Evolutionary conservation across 2,797 vertebrate genomes (phyloP).

Genomic region (Neomorphus geoffroyi): DNA sequence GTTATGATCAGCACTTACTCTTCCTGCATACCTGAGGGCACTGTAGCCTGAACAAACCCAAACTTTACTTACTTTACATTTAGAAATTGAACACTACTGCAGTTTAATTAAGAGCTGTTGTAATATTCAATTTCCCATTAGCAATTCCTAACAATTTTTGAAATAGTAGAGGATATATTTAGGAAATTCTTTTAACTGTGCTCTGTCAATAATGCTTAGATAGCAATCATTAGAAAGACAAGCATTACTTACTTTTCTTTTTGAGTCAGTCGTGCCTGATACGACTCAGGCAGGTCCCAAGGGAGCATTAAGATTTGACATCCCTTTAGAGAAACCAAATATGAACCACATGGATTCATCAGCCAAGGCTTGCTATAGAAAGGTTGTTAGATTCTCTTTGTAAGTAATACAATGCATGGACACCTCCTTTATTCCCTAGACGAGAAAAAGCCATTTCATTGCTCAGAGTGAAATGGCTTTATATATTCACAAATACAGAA

Average conservation of each 20-base stretch:
- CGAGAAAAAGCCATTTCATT: constrained; percentile 14
- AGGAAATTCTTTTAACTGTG: constrained; percentile 69
- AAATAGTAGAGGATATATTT: constrained; percentile 45
- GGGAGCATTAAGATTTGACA: constrained; percentile 43
- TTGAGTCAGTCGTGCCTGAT: constrained; percentile 20
- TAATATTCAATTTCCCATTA: constrained; percentile 18
- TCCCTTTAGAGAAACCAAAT: constrained; percentile 15
- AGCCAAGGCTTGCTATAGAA: background rate
- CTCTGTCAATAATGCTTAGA: constrained; percentile 45
- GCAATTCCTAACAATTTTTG: constrained; percentile 28
- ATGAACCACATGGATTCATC: background rate
- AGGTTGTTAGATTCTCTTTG: background rate
- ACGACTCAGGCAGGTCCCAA: constrained; percentile 46
- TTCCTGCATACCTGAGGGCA: background rate
- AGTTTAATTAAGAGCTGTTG: background rate
- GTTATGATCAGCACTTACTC: background rate
- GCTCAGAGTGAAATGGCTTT: background rate
- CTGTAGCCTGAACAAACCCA: background rate
- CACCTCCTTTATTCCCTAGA: constrained; percentile 21
- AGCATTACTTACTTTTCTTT: constrained; percentile 45
- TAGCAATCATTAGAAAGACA: constrained; percentile 42
- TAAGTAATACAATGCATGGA: background rate
- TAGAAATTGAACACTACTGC: background rate
- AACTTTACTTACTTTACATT: background rate
- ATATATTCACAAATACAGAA: constrained; percentile 11